Percentiles rank a stretch among this genome's conserved stretches.
These are phyloP conservation scores for Nasonovia ribisnigri DNA, from an alignment of 2,888 invertebrate genomes.

Conservation along the genomic window DNA sequence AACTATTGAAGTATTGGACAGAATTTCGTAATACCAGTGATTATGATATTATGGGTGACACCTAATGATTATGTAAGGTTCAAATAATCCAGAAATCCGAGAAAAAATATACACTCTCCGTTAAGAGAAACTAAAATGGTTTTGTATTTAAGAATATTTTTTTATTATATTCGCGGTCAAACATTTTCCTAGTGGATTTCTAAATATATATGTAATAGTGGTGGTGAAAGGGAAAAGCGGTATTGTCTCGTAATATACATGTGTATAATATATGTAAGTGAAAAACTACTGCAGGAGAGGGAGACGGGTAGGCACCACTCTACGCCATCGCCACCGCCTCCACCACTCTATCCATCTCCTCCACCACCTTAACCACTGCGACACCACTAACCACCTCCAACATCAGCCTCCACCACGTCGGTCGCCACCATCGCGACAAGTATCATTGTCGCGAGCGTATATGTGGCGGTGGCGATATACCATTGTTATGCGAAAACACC, in stretches of 20 bases:
- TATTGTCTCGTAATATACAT: slow-evolving; percentile 23
- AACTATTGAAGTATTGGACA: neutral
- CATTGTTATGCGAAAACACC: slow-evolving; percentile 63
- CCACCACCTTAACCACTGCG: neutral
- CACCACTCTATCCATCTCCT: too few species aligned
- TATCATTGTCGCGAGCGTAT: slow-evolving; percentile 52
- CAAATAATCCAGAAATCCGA: neutral
- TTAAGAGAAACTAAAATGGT: slow-evolving; percentile 28
- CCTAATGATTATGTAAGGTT: neutral
- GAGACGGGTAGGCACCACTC: neutral
- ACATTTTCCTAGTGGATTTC: slow-evolving; percentile 14
- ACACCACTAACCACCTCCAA: too few species aligned
- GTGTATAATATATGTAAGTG: slow-evolving; percentile 31
- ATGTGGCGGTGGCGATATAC: neutral
- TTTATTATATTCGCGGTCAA: neutral
- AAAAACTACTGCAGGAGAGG: neutral
- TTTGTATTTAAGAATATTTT: neutral
- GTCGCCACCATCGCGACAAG: neutral
- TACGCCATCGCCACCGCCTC: neutral
- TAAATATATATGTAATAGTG: neutral
- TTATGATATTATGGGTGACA: neutral
- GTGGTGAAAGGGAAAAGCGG: neutral
- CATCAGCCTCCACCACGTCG: neutral
- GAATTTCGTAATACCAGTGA: neutral
- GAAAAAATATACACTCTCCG: neutral